These are phyloP conservation scores for Anoplopoma fimbria DNA, from an alignment of 2,113 vertebrate species.

Conservation along the genomic window DNA sequence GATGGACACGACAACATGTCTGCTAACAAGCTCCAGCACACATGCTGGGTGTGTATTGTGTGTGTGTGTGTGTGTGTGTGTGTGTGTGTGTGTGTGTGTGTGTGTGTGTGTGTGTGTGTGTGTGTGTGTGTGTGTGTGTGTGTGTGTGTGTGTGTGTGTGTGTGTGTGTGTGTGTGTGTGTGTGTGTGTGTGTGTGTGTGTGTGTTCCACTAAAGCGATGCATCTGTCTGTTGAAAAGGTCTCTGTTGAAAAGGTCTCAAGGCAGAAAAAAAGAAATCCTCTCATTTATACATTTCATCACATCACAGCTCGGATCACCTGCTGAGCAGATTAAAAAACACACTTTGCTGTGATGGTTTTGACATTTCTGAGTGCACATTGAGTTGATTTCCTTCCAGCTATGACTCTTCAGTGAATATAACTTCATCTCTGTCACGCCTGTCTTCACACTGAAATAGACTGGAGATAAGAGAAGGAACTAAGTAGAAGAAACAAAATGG, in stretches of 20 bases:
- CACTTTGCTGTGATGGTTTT: too few species aligned
- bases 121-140: too few species aligned
- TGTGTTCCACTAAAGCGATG: background rate
- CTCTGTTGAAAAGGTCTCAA: constrained; percentile 33
- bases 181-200: background rate
- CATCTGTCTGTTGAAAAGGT: constrained; percentile 2
- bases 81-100: background rate
- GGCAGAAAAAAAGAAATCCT: too few species aligned
- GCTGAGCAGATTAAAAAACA: background rate
- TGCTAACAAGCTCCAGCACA: constrained; percentile 58
- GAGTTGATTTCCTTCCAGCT: too few species aligned
- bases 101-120: background rate
- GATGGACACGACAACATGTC: constrained; percentile 48
- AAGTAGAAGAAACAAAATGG: too few species aligned
- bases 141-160: background rate
- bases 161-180: background rate
- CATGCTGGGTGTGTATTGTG: too few species aligned
- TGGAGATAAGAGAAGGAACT: too few species aligned
- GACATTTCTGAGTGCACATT: too few species aligned
- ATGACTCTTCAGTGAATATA: too few species aligned
- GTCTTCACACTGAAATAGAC: too few species aligned
- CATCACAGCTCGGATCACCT: too few species aligned
- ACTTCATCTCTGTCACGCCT: too few species aligned
- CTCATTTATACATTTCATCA: background rate
- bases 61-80: background rate